These are phyloP conservation scores for Mugil cephalus DNA, from an alignment of 2,113 vertebrate species.

Conservation along the genomic window DNA sequence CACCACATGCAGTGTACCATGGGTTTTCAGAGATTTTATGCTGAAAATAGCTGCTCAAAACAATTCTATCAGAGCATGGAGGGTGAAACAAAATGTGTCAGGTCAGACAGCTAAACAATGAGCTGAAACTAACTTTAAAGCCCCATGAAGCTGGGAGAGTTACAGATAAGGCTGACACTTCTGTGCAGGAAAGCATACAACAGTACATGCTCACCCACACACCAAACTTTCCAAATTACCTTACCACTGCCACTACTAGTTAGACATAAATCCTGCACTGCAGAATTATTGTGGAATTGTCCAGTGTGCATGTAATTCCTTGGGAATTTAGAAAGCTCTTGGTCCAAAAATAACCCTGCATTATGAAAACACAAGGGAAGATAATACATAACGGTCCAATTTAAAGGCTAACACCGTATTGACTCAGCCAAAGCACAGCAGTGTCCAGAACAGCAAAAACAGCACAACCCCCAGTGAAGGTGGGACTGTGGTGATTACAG, in stretches of 20 bases:
- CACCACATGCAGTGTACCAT: not conserved
- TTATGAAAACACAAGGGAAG: not conserved
- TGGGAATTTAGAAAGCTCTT: not conserved
- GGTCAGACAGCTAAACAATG: not conserved
- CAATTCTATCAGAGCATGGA: not conserved
- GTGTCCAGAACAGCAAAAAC: not conserved
- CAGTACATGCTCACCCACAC: not conserved
- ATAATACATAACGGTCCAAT: not conserved
- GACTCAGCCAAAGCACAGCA: conserved; percentile 4
- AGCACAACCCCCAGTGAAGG: not conserved
- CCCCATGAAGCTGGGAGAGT: no score
- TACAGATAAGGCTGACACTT: no score
- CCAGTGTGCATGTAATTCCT: not conserved
- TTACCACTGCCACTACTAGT: not conserved
- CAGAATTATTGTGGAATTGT: not conserved
- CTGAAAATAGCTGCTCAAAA: not conserved
- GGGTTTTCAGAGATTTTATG: not conserved
- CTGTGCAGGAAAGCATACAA: no score
- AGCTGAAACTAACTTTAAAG: not conserved
- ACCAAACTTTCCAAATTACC: not conserved
- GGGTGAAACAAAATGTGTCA: not conserved
- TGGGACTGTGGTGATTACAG: not conserved
- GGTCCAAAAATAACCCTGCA: not conserved
- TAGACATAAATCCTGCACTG: not conserved
- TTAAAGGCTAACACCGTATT: not conserved